These are phyloP conservation scores for Piscicola geometra DNA, from an alignment of 2,888 invertebrate species.

Conservation along the genomic window DNA sequence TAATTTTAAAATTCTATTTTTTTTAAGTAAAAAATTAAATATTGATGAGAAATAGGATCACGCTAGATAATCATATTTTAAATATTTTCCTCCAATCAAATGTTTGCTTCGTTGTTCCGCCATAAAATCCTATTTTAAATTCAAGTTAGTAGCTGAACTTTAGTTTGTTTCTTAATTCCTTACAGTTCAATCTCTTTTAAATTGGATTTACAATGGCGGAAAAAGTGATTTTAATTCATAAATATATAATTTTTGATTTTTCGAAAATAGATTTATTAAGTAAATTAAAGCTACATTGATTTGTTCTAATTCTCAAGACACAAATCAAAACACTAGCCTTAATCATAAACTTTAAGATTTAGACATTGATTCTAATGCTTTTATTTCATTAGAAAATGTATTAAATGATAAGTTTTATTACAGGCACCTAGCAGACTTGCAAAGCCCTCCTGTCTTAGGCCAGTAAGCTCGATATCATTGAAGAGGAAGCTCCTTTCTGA, in stretches of 20 bases:
- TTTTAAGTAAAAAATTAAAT: not conserved
- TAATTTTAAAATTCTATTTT: not conserved
- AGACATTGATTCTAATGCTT: not conserved
- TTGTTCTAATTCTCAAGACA: not conserved
- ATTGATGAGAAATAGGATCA: not conserved
- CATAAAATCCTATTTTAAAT: not conserved
- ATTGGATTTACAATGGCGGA: too few species aligned
- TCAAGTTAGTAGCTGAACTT: not conserved
- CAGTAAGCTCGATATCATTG: not conserved
- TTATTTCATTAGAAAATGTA: not conserved
- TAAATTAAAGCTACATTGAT: too few species aligned
- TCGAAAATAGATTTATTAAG: too few species aligned
- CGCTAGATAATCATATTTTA: not conserved
- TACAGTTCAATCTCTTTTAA: not conserved
- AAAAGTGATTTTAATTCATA: too few species aligned
- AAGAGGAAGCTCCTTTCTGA: not conserved
- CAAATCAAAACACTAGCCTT: not conserved
- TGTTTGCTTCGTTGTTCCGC: not conserved
- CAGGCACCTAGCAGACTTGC: not conserved
- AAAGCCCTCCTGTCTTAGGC: not conserved
- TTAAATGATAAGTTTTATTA: not conserved
- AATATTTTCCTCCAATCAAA: constrained; percentile 1
- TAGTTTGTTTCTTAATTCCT: not conserved
- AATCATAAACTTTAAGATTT: too few species aligned
- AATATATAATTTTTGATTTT: too few species aligned